Evolutionary conservation across 1,140 invertebrate species (phyloP), one percentile per base, ranked within the genome.

Genomic region (Ceratina australensis): DNA sequence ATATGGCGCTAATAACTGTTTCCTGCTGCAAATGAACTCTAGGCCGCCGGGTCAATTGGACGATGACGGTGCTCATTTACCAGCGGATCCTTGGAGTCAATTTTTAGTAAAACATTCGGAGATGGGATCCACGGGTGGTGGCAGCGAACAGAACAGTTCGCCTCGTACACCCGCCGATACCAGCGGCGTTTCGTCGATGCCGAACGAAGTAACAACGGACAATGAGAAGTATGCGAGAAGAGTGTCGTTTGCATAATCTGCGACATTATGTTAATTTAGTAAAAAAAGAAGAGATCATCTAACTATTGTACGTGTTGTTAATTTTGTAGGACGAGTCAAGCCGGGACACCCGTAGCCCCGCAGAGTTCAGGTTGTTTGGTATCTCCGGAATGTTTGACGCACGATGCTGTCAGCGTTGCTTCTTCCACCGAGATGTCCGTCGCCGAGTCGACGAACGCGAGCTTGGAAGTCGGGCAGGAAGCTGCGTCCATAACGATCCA

Each of bases 11-110:
- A 94, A 95, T 78, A 96, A 96, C 88, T 98, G 97, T 91, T 98
- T 98, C 90, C 92, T 98, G 83, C 92, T 99, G 42, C 94, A 95
- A 89, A 96, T 98, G 72, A 98, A 98, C 91, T 98, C 97, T 8
- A 94, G 94, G 84, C 93, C 92, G 64, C 89, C 93, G 3, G 91
- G 90, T 57, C 94, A 95, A 60, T 86, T 10, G 33, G 33, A 90
- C 50, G 94, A 93, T 52, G 92, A 93, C 24, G 93, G 91, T 76
- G 92, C 93, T 79, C 92, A 95, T 79, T 88, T 96, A 71, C 95
- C 95, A 18, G n/a, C n/a, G n/a, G 97, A 98, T 93, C 95, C 96
- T 13, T 98, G 97, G 97, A 94, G 94, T 86, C 95, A 95, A 80
- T 98, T 95, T 92, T 92, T 97, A 59, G 94, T 93, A 52, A 94